A percentile compares a stretch with the other conserved stretches of the same genome.
Evolutionary conservation across 2,888 invertebrate genomes (phyloP).

Genomic region (Anticlea derivata): DNA sequence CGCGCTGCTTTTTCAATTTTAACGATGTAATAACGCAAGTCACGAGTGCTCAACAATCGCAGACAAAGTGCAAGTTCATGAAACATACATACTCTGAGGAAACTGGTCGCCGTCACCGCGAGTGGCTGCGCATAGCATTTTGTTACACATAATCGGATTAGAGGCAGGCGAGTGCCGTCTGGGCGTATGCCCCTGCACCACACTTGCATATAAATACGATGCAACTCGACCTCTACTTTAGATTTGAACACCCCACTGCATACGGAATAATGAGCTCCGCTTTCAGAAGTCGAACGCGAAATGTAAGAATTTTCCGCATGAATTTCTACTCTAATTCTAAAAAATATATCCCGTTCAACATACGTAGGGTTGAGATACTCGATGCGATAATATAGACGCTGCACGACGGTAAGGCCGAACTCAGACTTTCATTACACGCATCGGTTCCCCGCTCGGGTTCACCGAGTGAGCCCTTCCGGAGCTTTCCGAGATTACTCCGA

Average conservation of each 20-base stretch:
- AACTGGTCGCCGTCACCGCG: constrained; percentile 49
- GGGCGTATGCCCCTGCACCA: constrained; percentile 63
- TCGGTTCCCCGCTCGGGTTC: constrained; percentile 69
- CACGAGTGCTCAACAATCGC: constrained; percentile 43
- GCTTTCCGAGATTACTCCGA: constrained; percentile 55
- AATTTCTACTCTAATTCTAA: constrained; percentile 17
- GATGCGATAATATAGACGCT: constrained; percentile 52
- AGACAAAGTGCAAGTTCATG: constrained; percentile 42
- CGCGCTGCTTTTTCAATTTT: constrained; percentile 37
- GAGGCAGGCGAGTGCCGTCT: constrained; percentile 60
- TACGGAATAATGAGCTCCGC: constrained; percentile 44
- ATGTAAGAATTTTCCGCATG: constrained; percentile 27
- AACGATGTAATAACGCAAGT: constrained; percentile 45
- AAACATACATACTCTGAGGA: constrained; percentile 48
- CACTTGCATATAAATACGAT: constrained; percentile 64
- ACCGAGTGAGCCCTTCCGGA: constrained; percentile 63
- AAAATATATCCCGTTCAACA: constrained; percentile 21
- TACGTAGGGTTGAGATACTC: constrained; percentile 23
- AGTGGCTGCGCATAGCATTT: constrained; percentile 69
- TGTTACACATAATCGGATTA: constrained; percentile 81
- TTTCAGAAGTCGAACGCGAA: constrained; percentile 25
- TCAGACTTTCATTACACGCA: constrained; percentile 76
- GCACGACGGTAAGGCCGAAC: constrained; percentile 52
- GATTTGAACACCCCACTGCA: constrained; percentile 50
- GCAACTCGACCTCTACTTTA: constrained; percentile 51